These are phyloP conservation scores for Galleria mellonella DNA, from an alignment of 1,140 invertebrate genomes.

Conservation along the genomic window DNA sequence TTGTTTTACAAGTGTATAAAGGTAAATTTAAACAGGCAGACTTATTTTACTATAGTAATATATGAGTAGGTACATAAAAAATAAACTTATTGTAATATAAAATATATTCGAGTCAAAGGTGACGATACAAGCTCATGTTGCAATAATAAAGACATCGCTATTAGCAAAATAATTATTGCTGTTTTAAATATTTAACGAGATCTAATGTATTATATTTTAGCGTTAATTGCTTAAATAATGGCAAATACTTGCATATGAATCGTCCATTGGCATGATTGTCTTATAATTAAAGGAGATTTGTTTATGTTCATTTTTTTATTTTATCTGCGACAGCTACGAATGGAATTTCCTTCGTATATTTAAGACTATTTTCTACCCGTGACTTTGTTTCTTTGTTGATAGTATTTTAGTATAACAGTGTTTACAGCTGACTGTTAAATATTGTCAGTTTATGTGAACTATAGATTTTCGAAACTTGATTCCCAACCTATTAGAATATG, in stretches of 20 bases:
- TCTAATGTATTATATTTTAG: constrained; percentile 62
- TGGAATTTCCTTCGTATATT: constrained; percentile 25
- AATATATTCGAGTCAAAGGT: not conserved
- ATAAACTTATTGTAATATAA: not conserved
- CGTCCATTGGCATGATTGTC: constrained; percentile 48
- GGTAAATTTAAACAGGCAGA: too few species aligned
- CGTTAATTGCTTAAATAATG: constrained; percentile 42
- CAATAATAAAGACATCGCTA: constrained; percentile 28
- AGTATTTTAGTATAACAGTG: too few species aligned
- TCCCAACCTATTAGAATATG: too few species aligned
- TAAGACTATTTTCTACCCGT: too few species aligned
- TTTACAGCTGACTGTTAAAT: too few species aligned
- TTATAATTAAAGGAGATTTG: constrained; percentile 19
- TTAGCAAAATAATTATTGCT: constrained; percentile 17
- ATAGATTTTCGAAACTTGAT: too few species aligned
- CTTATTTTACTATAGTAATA: too few species aligned
- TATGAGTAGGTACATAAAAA: too few species aligned
- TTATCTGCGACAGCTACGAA: constrained; percentile 25
- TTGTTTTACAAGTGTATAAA: too few species aligned
- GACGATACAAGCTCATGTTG: too few species aligned
- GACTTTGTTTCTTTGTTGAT: too few species aligned
- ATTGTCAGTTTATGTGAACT: too few species aligned
- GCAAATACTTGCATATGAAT: constrained; percentile 61
- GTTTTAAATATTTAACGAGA: constrained; percentile 69
- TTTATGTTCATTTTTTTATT: constrained; percentile 12